phyloP scores from a whole-genome alignment of 2,888 invertebrate species.

The Stegana nigrithorax region DNA sequence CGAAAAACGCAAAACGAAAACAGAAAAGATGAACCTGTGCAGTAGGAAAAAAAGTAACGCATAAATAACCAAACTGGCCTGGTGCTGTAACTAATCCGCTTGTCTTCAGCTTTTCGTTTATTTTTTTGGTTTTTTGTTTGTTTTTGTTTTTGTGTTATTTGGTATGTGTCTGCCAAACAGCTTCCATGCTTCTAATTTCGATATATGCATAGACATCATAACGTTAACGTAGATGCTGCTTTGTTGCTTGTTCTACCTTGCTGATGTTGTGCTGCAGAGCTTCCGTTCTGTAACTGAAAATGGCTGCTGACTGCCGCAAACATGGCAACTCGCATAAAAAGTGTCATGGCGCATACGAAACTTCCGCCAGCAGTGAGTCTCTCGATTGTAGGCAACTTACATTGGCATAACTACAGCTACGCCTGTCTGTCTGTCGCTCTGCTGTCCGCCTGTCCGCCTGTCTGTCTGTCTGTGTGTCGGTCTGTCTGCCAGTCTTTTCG shows the following conservation, averaged over 20 bases:
- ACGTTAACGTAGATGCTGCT: too few relatives aligned
- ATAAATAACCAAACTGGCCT: slow-evolving; percentile 6
- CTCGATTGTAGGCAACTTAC: background rate
- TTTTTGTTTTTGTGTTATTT: background rate
- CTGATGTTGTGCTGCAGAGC: background rate
- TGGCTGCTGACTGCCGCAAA: slow-evolving; percentile 27
- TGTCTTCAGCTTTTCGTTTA: background rate
- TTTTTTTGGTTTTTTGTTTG: background rate
- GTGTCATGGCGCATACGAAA: slow-evolving; percentile 61
- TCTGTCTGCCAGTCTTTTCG: background rate
- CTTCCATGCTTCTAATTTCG: slow-evolving; percentile 60
- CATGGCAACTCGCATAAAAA: slow-evolving; percentile 57
- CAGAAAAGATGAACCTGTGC: background rate
- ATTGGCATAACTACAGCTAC: background rate
- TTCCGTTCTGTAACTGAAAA: slow-evolving; percentile 22
- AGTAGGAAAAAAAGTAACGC: slow-evolving; percentile 1
- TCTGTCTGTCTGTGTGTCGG: background rate
- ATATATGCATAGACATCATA: slow-evolving; percentile 32
- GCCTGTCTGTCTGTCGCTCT: background rate
- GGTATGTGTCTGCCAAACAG: slow-evolving; percentile 56
- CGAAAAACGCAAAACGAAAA: too few relatives aligned
- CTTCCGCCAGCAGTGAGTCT: slow-evolving; percentile 44
- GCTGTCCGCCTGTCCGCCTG: background rate
- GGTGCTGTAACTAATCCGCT: background rate
- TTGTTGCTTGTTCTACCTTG: slow-evolving; percentile 12